A percentile compares a stretch with the other conserved stretches of the same genome.
phyloP scores from a whole-genome alignment of 2,113 vertebrate species.

The Notiomystis cincta region DNA sequence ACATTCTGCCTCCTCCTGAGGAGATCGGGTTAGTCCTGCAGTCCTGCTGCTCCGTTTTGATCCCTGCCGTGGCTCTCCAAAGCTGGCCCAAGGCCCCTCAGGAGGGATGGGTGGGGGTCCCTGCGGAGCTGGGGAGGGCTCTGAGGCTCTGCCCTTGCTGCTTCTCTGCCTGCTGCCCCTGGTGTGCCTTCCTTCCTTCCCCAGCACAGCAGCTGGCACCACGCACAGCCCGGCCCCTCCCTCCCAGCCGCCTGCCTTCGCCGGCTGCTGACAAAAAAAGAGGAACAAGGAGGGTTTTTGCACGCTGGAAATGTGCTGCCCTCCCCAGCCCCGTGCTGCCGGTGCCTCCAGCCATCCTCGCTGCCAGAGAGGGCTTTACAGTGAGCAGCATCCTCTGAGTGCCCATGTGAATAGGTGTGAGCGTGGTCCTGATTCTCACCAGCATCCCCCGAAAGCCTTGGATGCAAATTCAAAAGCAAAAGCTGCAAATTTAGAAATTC shows the following conservation, averaged over 20 bases:
- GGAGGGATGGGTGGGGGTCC: rapidly evolving
- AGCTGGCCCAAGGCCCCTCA: background rate
- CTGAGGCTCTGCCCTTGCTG: background rate
- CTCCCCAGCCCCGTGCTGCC: background rate
- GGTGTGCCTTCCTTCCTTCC: background rate
- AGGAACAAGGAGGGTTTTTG: background rate
- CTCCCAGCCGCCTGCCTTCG: rapidly evolving
- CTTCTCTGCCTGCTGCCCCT: background rate
- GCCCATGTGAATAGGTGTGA: background rate
- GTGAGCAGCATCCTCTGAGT: background rate
- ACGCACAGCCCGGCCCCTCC: rapidly evolving
- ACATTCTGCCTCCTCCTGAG: background rate
- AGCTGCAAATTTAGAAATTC: background rate
- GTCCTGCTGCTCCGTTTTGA: rapidly evolving
- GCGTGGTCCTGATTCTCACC: rapidly evolving
- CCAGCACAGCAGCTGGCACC: background rate
- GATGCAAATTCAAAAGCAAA: background rate
- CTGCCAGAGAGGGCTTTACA: background rate
- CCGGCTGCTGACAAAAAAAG: background rate
- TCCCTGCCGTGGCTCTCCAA: background rate
- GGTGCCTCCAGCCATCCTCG: rapidly evolving
- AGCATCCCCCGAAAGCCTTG: background rate
- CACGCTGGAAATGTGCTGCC: background rate
- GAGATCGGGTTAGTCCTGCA: background rate
- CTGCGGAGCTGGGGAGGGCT: rapidly evolving